Evolutionary conservation across 2,797 vertebrate species (phyloP), one percentile per base, ranked within the genome.

Genomic region (Oryzias dopingdopingensis): DNA sequence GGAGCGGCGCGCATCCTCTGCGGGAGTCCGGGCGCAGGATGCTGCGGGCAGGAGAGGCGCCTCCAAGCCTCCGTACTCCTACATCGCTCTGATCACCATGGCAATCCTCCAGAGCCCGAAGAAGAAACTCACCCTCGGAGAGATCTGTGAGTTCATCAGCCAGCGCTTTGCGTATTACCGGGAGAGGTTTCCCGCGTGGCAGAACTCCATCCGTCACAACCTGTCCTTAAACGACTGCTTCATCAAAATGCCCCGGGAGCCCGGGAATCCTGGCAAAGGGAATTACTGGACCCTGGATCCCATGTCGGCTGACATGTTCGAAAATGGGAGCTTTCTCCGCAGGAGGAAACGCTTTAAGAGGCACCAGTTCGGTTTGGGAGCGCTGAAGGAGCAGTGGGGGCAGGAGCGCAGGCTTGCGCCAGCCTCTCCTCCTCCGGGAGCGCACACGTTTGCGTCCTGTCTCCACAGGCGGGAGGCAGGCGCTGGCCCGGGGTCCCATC

Each of bases 41-140:
- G 71, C 8, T 40, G 52, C 77, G 0, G 62, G 37, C 32, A 59
- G 59, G 44, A 76, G 61, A 24, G n/a, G 42, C 40, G 16, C 74
- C 52, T 70, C 82, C 2, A 96, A 95, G 77, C 94, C 94, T 0
- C 94, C 94, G 0, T 95, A 93, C 79, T 96, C 94, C 0, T 95
- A 95, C 84, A 94, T 94, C 60, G 94, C 94, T 4, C 92, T 96
- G 52, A 95, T 96, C 86, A 92, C 94, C 61, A 95, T 95, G 95
- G 93, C 95, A 32, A 94, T 96, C 65, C 90, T 94, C 42, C 93
- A 95, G 83, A 95, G 94, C 62, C 94, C 93, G 0, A 88, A 87
- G 45, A 90, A 92, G 86, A 90, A 91, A 20, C 92, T 95, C 47
- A 93, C 94, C 2, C 92, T 95, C 24, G 90, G 93, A 49, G 93